These are phyloP conservation scores for Limonius californicus DNA, from an alignment of 1,140 invertebrate genomes.

Conservation along the genomic window DNA sequence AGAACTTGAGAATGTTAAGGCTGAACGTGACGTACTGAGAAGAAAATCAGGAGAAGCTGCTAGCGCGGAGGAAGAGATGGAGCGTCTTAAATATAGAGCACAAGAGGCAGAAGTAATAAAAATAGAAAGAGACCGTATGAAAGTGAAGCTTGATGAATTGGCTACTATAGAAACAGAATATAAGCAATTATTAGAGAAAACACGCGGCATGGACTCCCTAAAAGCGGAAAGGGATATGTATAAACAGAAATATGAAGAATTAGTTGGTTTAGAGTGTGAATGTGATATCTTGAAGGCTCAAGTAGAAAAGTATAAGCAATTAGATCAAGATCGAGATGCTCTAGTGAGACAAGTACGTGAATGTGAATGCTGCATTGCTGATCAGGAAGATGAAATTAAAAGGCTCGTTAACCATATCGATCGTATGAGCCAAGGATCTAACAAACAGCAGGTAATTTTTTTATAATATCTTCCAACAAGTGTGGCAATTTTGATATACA, in stretches of 20 bases:
- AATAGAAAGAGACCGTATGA: conserved; percentile 37
- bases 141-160: conserved; percentile 37
- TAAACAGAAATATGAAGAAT: conserved; percentile 37
- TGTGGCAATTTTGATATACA: conserved; percentile 26
- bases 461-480: no score
- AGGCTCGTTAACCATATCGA: conserved; percentile 40
- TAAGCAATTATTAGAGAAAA: conserved; percentile 36
- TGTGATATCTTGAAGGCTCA: conserved; percentile 32
- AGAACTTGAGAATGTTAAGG: background rate
- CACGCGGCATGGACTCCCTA: conserved; percentile 34
- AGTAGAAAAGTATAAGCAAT: conserved; percentile 29
- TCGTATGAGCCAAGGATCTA: conserved; percentile 35
- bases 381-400: conserved; percentile 45
- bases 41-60: background rate
- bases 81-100: conserved; percentile 28
- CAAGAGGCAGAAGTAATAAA: conserved; percentile 37
- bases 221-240: conserved; percentile 39
- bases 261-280: conserved; percentile 35
- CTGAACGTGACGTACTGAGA: conserved; percentile 17
- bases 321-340: conserved; percentile 34
- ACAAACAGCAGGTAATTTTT: conserved; percentile 40
- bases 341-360: conserved; percentile 34
- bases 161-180: conserved; percentile 36
- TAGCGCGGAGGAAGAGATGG: conserved; percentile 32
- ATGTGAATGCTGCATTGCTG: conserved; percentile 37